Evolutionary conservation across 2,797 vertebrate species (phyloP), one percentile per base, ranked within the genome.

Genomic region (Melanotaenia nigrans): DNA sequence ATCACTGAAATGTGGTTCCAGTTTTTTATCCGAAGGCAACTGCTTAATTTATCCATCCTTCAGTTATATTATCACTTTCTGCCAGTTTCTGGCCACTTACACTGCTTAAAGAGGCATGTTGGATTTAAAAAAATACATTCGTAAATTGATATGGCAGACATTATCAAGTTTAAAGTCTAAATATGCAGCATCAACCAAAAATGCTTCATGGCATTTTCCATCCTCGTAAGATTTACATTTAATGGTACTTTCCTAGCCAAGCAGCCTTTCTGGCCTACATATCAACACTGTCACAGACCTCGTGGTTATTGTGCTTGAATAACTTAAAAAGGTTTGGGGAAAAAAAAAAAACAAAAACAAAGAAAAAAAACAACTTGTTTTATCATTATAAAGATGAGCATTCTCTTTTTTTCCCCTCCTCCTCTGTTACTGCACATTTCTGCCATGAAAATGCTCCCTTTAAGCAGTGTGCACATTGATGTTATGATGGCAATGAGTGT

Each of bases 181-280:
- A 74, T 59, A 66, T 68, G 55, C 47, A 24, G 47, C 25, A 38
- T 77, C 66, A 59, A 82, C 42, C 36, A 77, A 83, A 84, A 70
- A 71, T 70, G 47, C 60, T 62, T 68, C 61, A 61, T 64, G 74
- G 68, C 57, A 79, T 67, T 51, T 61, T 68, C 61, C 64, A 84
- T 70, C 71, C 75, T 74, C 69, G 73, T 61, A 87, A 79, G 74
- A 87, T 81, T 79, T 86, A 56, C 74, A 84, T 83, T 75, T 69
- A 76, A 76, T 60, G 63, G 66, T 60, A 62, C 32, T 80, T 74
- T 67, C 35, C 61, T 67, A 32, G 24, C 66, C 65, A 53, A 64
- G 65, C 62, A 77, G 71, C 63, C 61, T 73, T 56, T 54, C 40
- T 84, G 72, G 58, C 68, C 78, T 83, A 72, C 76, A 84, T 83